A percentile compares a stretch with the other conserved stretches of the same genome.
phyloP scores from a whole-genome alignment of 2,797 vertebrate species.

The Anomalospiza imberbis region DNA sequence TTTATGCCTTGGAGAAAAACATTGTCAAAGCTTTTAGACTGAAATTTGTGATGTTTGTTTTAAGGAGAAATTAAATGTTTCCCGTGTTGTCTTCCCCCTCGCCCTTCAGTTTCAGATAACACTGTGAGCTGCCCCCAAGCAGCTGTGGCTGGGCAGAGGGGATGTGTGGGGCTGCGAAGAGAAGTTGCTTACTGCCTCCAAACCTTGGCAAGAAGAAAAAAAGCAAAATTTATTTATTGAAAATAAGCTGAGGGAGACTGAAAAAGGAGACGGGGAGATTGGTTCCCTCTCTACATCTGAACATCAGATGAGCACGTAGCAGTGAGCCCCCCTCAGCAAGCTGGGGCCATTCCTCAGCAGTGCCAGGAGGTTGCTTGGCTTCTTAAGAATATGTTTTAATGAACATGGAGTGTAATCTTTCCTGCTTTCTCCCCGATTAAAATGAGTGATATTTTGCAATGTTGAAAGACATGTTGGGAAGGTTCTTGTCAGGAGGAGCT shows the following conservation, averaged over 20 bases:
- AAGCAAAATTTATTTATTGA: neutral
- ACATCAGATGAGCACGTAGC: rapidly evolving
- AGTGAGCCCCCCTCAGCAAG: neutral
- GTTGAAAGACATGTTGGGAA: neutral
- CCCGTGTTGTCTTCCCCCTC: neutral
- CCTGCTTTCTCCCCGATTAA: neutral
- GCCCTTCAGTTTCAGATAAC: neutral
- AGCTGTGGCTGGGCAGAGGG: neutral
- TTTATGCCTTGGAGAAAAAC: neutral
- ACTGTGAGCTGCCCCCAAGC: neutral
- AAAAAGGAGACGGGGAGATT: neutral
- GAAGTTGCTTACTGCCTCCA: neutral
- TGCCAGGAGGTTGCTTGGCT: neutral
- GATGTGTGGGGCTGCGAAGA: rapidly evolving
- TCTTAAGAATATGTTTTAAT: neutral
- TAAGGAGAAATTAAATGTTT: neutral
- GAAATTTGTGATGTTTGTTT: neutral
- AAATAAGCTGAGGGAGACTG: neutral
- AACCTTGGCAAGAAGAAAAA: neutral
- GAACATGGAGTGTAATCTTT: neutral
- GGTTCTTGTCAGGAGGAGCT: neutral
- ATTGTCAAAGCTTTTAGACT: neutral
- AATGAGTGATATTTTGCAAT: neutral
- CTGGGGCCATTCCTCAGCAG: neutral
- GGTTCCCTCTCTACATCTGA: neutral